Evolutionary conservation across 2,797 vertebrate species (phyloP).

Genomic region (Pseudomugil tenellus): DNA sequence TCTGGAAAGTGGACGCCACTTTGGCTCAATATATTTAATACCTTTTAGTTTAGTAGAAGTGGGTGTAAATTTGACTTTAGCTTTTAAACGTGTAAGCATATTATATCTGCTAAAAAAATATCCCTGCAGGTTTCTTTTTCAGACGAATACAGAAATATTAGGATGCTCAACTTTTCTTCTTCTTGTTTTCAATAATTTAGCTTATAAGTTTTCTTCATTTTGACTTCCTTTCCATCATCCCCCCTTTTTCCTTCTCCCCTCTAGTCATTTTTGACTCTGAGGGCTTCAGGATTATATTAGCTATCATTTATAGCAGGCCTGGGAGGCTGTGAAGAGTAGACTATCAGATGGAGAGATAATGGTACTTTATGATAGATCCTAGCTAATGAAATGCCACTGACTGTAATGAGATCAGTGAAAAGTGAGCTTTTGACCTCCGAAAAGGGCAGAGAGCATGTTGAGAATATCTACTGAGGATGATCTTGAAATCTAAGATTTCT

Average conservation of each 20-base stretch:
- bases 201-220: slow-evolving; percentile 8
- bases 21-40: slow-evolving; percentile 20
- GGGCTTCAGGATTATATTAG: slow-evolving; percentile 75
- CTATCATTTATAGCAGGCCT: slow-evolving; percentile 76
- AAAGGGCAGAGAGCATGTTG: slow-evolving; percentile 68
- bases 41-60: slow-evolving; percentile 16
- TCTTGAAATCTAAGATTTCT: slow-evolving; percentile 47
- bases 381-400: slow-evolving; percentile 82
- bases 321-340: slow-evolving; percentile 73
- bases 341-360: slow-evolving; percentile 77
- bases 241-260: slow-evolving; percentile 6
- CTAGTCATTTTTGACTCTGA: slow-evolving; percentile 44
- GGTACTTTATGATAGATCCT: slow-evolving; percentile 76
- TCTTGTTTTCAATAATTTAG: slow-evolving; percentile 4
- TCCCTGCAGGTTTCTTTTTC: background rate
- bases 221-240: background rate
- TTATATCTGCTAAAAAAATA: background rate
- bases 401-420: slow-evolving; percentile 82
- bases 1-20: slow-evolving; percentile 27
- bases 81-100: slow-evolving; percentile 3
- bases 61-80: background rate
- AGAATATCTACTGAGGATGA: slow-evolving; percentile 56
- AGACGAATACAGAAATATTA: background rate
- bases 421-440: slow-evolving; percentile 76
- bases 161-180: slow-evolving; percentile 6